phyloP scores from a whole-genome alignment of 2,888 invertebrate species.

The Tachina lurida region DNA sequence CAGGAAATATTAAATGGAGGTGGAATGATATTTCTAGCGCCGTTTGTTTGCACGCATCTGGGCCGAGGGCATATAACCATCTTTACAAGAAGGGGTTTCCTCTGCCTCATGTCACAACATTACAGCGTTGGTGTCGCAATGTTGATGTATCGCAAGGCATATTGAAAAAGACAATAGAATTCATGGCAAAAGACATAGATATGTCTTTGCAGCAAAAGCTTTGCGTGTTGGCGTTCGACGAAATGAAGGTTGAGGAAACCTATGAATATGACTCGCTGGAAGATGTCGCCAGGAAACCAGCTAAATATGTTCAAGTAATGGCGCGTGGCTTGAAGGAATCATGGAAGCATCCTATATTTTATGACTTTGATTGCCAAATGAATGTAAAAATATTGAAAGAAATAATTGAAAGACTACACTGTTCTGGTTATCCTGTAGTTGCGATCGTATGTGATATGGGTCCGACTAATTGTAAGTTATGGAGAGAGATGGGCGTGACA shows the following conservation, averaged over 20 bases:
- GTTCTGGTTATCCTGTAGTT: slow-evolving; percentile 24
- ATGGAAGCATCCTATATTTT: slow-evolving; percentile 32
- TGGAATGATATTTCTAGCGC: too few relatives aligned
- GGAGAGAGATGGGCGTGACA: slow-evolving; percentile 47
- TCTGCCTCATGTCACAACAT: not conserved
- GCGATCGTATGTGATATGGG: slow-evolving; percentile 49
- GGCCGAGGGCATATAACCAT: too few relatives aligned
- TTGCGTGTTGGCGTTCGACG: slow-evolving; percentile 52
- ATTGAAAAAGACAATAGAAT: not conserved
- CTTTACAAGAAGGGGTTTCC: too few relatives aligned
- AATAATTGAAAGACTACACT: not conserved
- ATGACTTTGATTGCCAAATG: slow-evolving; percentile 23
- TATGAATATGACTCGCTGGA: not conserved
- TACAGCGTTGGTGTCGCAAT: slow-evolving; percentile 12
- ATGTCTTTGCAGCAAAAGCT: slow-evolving; percentile 23
- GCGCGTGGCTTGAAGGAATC: slow-evolving; percentile 27
- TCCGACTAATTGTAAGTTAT: slow-evolving; percentile 44
- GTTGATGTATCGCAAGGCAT: not conserved
- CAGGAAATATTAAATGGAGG: too few relatives aligned
- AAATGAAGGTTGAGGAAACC: slow-evolving; percentile 2
- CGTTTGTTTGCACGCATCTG: too few relatives aligned
- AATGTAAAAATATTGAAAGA: not conserved
- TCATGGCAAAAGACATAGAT: slow-evolving; percentile 1
- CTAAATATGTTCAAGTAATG: slow-evolving; percentile 41
- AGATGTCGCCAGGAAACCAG: slow-evolving; percentile 25